Conservation (phyloP, 2,797 vertebrate genomes). For the Propithecus deckenii region DNA sequence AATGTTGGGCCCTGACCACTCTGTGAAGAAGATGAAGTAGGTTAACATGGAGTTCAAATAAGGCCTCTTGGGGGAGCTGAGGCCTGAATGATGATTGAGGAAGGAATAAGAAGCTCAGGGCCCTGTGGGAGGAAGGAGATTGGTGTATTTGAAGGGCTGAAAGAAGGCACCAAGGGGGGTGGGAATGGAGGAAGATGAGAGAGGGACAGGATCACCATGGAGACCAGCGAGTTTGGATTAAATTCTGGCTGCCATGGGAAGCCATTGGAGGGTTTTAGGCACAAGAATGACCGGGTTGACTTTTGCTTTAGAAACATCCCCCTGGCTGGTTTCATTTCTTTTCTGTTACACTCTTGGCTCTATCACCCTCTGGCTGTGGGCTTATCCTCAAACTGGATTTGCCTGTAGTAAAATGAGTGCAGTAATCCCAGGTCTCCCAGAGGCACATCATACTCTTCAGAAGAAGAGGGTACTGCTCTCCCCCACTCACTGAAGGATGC, state of each 20-base stretch:
- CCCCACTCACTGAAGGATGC: background rate
- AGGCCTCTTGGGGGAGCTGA: background rate
- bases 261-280: background rate
- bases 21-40: background rate
- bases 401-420: background rate
- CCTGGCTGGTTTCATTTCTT: background rate
- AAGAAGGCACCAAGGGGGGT: background rate
- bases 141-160: background rate
- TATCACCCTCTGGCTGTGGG: background rate
- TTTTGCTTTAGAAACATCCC: background rate
- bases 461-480: background rate
- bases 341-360: background rate
- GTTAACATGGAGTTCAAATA: background rate
- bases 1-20: background rate
- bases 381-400: background rate
- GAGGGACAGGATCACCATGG: background rate
- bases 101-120: background rate
- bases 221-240: background rate
- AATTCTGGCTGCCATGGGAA: background rate
- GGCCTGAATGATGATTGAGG: background rate
- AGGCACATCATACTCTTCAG: background rate
- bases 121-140: background rate
- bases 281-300: background rate
- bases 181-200: background rate
- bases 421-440: background rate